Percentiles rank a stretch among this genome's conserved stretches.
phyloP scores from a whole-genome alignment of 2,113 vertebrate species.

The Corythornis cristatus region DNA sequence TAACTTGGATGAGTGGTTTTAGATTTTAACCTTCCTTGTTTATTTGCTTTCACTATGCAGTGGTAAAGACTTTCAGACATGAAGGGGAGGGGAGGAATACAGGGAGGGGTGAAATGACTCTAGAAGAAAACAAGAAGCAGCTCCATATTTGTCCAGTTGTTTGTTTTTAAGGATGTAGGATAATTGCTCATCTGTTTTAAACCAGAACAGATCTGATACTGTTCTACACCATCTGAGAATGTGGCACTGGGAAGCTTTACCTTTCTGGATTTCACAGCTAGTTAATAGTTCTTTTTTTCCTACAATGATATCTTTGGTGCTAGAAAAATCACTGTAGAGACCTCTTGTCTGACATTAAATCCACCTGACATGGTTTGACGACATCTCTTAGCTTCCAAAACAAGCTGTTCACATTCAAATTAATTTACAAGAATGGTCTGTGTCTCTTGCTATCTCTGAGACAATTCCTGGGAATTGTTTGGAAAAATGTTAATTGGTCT shows the following conservation, averaged over 20 bases:
- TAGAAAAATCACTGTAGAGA: background rate
- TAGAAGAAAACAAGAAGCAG: background rate
- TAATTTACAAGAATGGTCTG: background rate
- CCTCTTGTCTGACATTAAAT: background rate
- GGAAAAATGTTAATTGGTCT: background rate
- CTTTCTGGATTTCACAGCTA: background rate
- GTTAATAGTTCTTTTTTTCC: background rate
- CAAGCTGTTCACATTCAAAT: background rate
- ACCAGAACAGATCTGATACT: background rate
- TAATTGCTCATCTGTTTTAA: background rate
- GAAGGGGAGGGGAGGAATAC: background rate
- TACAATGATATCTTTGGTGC: background rate
- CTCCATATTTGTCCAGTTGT: background rate
- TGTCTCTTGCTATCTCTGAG: background rate
- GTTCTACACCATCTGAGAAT: background rate
- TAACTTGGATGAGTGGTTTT: constrained; percentile 67
- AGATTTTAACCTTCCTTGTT: constrained; percentile 69
- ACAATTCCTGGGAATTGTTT: background rate
- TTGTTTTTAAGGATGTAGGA: background rate
- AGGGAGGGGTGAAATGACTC: background rate
- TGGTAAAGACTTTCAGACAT: constrained; percentile 66
- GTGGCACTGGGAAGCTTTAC: background rate
- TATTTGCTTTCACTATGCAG: constrained; percentile 48
- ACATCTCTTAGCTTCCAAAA: background rate
- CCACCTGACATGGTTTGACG: background rate